These are phyloP conservation scores for Aphidoletes aphidimyza DNA, from an alignment of 2,888 invertebrate species.

Conservation along the genomic window DNA sequence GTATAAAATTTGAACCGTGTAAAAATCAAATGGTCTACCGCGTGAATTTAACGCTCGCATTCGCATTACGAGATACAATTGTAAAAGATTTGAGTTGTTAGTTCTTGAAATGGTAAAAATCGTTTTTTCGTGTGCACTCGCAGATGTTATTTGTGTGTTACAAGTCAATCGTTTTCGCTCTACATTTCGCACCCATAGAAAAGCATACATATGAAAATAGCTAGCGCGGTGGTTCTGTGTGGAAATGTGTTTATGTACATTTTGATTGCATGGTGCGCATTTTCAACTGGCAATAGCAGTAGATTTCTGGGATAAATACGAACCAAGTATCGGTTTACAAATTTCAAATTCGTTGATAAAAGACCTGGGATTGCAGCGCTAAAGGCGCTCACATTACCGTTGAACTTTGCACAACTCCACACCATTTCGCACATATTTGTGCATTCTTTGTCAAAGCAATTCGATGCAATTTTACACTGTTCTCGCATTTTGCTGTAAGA, in stretches of 20 bases:
- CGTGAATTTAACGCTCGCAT: not conserved
- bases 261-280: not conserved
- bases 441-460: not conserved
- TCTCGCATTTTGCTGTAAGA: too few relatives aligned
- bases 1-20: not conserved
- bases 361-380: not conserved
- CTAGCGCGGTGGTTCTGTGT: not conserved
- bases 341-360: not conserved
- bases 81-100: not conserved
- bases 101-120: constrained; percentile 7
- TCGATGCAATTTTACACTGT: not conserved
- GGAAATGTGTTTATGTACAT: not conserved
- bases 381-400: not conserved
- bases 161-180: not conserved
- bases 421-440: not conserved
- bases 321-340: not conserved
- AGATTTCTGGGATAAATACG: not conserved
- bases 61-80: not conserved
- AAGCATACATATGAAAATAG: not conserved
- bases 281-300: not conserved
- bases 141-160: not conserved
- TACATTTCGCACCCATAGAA: not conserved
- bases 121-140: not conserved
- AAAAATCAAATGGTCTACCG: not conserved
- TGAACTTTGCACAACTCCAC: not conserved